A percentile compares a stretch with the other conserved stretches of the same genome.
Evolutionary conservation across 1,140 invertebrate genomes (phyloP).

Genomic region (Drosophila ananassae): DNA sequence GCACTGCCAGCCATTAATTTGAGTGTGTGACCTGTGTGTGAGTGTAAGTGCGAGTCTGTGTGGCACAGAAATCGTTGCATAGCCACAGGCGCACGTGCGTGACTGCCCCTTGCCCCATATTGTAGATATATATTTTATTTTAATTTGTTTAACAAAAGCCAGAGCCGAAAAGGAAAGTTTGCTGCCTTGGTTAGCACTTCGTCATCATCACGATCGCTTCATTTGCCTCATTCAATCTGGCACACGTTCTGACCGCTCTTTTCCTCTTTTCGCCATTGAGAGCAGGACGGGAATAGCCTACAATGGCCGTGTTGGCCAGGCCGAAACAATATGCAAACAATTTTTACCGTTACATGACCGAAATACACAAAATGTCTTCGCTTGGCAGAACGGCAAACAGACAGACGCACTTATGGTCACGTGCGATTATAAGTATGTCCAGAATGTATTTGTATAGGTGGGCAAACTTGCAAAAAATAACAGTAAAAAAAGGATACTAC

Average conservation of each 20-base stretch:
- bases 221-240: constrained; percentile 79
- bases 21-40: constrained; percentile 18
- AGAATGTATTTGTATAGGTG: constrained; percentile 13
- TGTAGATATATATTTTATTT: constrained; percentile 68
- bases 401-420: constrained; percentile 70
- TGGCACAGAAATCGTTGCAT: constrained; percentile 56
- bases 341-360: constrained; percentile 77
- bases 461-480: background rate
- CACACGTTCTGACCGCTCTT: constrained; percentile 55
- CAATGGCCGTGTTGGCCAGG: constrained; percentile 33
- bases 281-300: constrained; percentile 1
- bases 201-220: constrained; percentile 73
- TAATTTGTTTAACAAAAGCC: constrained; percentile 73
- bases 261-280: constrained; percentile 1
- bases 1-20: constrained; percentile 74
- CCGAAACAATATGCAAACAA: constrained; percentile 81
- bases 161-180: constrained; percentile 55
- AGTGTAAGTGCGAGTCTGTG: background rate
- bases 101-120: constrained; percentile 23
- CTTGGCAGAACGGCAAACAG: constrained; percentile 20
- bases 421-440: constrained; percentile 54
- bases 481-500: background rate
- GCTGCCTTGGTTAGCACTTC: constrained; percentile 16
- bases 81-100: constrained; percentile 76
- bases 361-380: constrained; percentile 69